A percentile compares a stretch with the other conserved stretches of the same genome.
Conservation (phyloP, 2,113 vertebrate species). For the Gavialis gangeticus region DNA sequence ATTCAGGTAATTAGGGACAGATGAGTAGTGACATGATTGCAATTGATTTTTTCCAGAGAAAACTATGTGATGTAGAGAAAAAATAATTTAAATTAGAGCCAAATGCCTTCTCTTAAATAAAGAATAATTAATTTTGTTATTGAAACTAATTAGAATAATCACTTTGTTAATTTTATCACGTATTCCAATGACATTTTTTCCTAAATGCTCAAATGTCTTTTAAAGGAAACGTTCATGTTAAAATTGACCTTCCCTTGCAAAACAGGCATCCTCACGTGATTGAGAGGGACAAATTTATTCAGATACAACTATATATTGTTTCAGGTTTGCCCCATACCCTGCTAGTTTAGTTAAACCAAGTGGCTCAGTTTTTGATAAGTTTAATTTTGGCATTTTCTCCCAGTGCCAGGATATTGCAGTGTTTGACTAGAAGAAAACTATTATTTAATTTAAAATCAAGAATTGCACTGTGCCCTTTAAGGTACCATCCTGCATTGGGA, state of each 20-base stretch:
- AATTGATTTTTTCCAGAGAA: neutral
- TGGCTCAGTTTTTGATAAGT: neutral
- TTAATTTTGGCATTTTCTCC: conserved; percentile 6
- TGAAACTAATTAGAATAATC: neutral
- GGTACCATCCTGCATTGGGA: neutral
- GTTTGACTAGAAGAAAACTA: conserved; percentile 35
- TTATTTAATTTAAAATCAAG: conserved; percentile 3
- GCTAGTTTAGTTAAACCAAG: neutral
- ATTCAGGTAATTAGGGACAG: neutral
- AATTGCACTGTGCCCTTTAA: conserved; percentile 30
- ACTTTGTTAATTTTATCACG: neutral
- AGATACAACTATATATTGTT: fast-evolving
- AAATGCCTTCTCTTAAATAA: neutral
- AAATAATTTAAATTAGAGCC: neutral
- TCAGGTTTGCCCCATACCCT: neutral
- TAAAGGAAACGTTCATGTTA: neutral
- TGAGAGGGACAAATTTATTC: too few relatives aligned
- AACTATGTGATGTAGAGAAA: neutral
- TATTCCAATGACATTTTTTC: neutral
- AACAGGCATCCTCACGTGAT: too few relatives aligned
- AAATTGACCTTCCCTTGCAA: neutral
- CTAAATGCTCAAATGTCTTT: neutral
- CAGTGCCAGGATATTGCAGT: conserved; percentile 29
- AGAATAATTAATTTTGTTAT: neutral
- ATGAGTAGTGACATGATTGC: neutral